These are phyloP conservation scores for Scaptomyza montana DNA, from an alignment of 1,140 invertebrate species.

Conservation along the genomic window DNA sequence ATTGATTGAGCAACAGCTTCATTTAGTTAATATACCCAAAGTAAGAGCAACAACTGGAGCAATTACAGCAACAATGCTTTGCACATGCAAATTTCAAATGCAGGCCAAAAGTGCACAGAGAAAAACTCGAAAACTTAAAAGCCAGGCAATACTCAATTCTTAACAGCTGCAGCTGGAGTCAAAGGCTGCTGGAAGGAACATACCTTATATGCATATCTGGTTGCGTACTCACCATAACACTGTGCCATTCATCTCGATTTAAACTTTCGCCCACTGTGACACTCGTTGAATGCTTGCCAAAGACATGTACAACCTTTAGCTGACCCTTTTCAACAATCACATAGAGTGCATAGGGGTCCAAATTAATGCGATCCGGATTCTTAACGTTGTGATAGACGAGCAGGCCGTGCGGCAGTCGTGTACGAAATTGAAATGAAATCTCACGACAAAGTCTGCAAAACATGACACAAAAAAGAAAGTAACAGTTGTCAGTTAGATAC, in stretches of 20 bases:
- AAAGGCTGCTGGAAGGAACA: constrained; percentile 7
- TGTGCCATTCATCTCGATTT: constrained; percentile 95
- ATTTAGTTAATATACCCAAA: constrained; percentile 8
- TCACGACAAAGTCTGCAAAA: constrained; percentile 90
- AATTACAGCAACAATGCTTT: constrained; percentile 32
- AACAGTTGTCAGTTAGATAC: not conserved
- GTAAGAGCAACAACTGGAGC: constrained; percentile 9
- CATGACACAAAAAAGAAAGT: constrained; percentile 3
- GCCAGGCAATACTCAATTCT: not conserved
- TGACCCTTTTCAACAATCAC: constrained; percentile 95
- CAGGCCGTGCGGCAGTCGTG: constrained; percentile 92
- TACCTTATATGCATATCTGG: too few relatives aligned
- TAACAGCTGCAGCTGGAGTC: constrained; percentile 11
- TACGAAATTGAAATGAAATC: constrained; percentile 94
- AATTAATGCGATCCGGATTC: constrained; percentile 89
- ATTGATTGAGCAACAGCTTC: constrained; percentile 1
- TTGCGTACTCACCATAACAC: constrained; percentile 87
- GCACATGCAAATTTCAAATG: constrained; percentile 38
- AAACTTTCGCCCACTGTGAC: constrained; percentile 94
- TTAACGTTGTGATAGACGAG: constrained; percentile 95
- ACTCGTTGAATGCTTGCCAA: constrained; percentile 92
- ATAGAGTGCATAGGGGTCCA: constrained; percentile 92
- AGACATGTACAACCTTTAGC: constrained; percentile 94
- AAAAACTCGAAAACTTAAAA: constrained; percentile 22
- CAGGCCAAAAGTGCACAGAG: constrained; percentile 7